phyloP scores from a whole-genome alignment of 1,140 invertebrate genomes.

The Drosophila pseudoobscura region DNA sequence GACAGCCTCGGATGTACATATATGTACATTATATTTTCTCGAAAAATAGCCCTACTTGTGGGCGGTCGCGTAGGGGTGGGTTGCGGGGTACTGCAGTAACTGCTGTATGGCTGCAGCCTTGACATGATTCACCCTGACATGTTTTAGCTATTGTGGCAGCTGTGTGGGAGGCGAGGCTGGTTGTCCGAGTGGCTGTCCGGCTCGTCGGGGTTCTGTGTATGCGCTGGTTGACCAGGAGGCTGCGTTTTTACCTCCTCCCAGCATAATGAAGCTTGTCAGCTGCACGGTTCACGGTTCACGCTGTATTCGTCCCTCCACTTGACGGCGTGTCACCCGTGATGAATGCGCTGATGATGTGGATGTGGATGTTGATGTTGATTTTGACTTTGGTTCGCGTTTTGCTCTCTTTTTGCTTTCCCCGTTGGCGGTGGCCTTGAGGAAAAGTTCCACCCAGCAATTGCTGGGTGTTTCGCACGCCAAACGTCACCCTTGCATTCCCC shows the following conservation, averaged over 20 bases:
- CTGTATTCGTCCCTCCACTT: too few relatives aligned
- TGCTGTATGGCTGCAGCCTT: constrained; percentile 50
- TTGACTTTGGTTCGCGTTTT: constrained; percentile 4
- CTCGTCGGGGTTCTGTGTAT: too few relatives aligned
- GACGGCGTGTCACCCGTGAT: constrained; percentile 7
- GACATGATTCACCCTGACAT: constrained; percentile 68
- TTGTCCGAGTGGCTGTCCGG: too few relatives aligned
- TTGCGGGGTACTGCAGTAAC: neutral
- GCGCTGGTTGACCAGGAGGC: constrained; percentile 9
- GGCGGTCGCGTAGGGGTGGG: neutral
- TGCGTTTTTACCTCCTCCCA: too few relatives aligned
- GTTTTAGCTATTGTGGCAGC: neutral
- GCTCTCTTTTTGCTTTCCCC: neutral
- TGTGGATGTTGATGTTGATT: constrained; percentile 5
- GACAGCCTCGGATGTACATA: constrained; percentile 1
- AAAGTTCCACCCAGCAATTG: constrained; percentile 25
- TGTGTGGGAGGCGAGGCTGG: neutral
- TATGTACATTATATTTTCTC: neutral
- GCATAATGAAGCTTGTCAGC: neutral
- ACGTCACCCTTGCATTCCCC: constrained; percentile 28
- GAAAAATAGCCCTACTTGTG: too few relatives aligned
- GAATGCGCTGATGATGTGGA: constrained; percentile 14
- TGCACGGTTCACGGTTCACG: too few relatives aligned
- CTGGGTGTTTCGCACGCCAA: constrained; percentile 10
- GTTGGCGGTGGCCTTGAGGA: constrained; percentile 25